These are phyloP conservation scores for Rotaria macrura DNA, from an alignment of 2,888 invertebrate species.

Conservation along the genomic window DNA sequence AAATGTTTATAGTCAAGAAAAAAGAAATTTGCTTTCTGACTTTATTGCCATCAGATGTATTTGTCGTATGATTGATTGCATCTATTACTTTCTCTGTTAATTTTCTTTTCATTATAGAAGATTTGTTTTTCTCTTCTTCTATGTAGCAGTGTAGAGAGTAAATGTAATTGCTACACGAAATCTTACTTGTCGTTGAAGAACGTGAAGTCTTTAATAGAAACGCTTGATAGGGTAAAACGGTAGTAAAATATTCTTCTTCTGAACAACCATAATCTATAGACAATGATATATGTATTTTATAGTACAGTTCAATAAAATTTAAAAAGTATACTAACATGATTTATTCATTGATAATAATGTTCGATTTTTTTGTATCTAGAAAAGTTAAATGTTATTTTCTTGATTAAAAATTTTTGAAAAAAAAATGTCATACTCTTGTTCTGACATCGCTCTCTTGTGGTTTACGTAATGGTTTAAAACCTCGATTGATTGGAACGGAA, in stretches of 20 bases:
- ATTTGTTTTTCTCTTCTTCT: too few species aligned
- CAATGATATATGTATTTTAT: neutral
- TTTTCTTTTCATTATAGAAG: too few species aligned
- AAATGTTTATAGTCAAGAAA: too few species aligned
- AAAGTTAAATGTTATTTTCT: neutral
- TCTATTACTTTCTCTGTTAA: neutral
- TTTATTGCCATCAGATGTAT: too few species aligned
- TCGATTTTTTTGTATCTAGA: constrained; percentile 12
- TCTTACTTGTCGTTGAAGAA: neutral
- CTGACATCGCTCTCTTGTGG: neutral
- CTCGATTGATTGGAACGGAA: neutral
- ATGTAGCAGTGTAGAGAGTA: too few species aligned
- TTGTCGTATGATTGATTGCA: too few species aligned
- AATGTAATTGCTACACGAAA: too few species aligned
- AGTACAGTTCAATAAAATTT: neutral
- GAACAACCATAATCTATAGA: constrained; percentile 10
- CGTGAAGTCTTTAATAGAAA: neutral
- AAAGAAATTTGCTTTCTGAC: too few species aligned
- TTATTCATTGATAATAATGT: neutral
- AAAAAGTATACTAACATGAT: neutral
- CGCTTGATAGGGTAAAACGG: neutral
- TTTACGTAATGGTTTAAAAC: constrained; percentile 8
- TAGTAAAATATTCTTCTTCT: constrained; percentile 8
- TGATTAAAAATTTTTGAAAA: too few species aligned
- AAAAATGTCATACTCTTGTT: neutral